These are phyloP conservation scores for Mormyrops attenuatus DNA, from an alignment of 2,797 vertebrate species.

Conservation along the genomic window DNA sequence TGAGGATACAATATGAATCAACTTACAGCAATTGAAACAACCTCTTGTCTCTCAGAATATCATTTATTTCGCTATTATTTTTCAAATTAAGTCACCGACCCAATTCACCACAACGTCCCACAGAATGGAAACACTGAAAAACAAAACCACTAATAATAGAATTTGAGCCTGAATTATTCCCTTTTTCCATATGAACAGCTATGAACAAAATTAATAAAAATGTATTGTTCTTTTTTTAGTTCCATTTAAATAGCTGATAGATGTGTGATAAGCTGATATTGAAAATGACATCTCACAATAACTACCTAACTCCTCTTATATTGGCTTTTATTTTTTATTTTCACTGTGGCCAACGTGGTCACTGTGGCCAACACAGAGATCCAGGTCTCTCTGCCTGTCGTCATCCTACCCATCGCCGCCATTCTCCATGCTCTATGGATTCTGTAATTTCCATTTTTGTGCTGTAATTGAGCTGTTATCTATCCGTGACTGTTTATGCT, in stretches of 20 bases:
- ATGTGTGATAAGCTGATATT: background rate
- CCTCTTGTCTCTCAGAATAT: constrained; percentile 1
- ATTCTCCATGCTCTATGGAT: background rate
- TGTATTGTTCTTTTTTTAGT: background rate
- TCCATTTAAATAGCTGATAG: background rate
- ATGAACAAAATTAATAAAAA: background rate
- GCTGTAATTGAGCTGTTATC: constrained; percentile 22
- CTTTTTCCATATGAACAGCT: background rate
- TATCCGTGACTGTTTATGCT: constrained; percentile 30
- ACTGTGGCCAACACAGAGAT: background rate
- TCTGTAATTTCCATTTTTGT: background rate
- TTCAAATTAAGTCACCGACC: background rate
- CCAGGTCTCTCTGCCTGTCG: background rate
- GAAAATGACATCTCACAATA: background rate
- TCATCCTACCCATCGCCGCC: background rate
- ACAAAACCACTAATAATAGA: background rate
- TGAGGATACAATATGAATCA: constrained; percentile 5
- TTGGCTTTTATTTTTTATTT: background rate
- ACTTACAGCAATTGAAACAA: constrained; percentile 1
- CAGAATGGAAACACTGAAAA: background rate
- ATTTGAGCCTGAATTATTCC: background rate
- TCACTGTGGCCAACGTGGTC: background rate
- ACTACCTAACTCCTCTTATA: background rate
- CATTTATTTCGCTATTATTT: constrained; percentile 6
- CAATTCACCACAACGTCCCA: background rate